Evolutionary conservation across 2,113 vertebrate genomes (phyloP).

Genomic region (Sinocyclocheilus grahami): DNA sequence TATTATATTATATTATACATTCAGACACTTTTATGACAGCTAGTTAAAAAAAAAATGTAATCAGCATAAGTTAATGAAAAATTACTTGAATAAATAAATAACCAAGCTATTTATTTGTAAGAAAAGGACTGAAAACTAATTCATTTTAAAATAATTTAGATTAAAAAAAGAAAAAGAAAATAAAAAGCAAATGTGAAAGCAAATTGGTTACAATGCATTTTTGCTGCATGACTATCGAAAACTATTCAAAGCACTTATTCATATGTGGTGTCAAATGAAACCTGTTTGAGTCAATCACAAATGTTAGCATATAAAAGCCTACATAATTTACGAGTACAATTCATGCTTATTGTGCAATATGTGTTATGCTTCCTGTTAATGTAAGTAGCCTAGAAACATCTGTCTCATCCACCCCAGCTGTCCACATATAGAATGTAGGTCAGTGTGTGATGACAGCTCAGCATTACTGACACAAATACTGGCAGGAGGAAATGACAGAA

Average conservation of each 20-base stretch:
- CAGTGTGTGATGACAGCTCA: slow-evolving; percentile 43
- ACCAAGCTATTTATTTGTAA: background rate
- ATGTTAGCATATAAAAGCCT: background rate
- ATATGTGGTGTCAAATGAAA: slow-evolving; percentile 32
- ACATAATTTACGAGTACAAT: slow-evolving; percentile 2
- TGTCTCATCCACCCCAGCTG: slow-evolving; percentile 7
- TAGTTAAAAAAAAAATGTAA: too few species aligned
- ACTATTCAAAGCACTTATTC: slow-evolving; percentile 43
- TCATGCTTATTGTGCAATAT: slow-evolving; percentile 3
- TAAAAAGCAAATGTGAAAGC: background rate
- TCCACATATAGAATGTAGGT: slow-evolving; percentile 49
- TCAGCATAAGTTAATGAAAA: background rate
- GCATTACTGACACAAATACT: background rate
- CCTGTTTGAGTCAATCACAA: background rate
- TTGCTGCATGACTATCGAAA: slow-evolving; percentile 22
- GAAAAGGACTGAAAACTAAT: background rate
- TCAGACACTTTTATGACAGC: too few species aligned
- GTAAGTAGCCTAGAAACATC: slow-evolving; percentile 21
- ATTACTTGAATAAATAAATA: background rate
- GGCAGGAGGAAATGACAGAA: background rate
- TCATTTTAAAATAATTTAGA: background rate
- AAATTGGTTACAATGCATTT: background rate
- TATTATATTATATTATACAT: too few species aligned
- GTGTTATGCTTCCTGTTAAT: background rate
- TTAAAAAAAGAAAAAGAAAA: too few species aligned